Base-by-base conservation (phyloP, 2,888 invertebrate species). In the Eurytoma californica region DNA sequence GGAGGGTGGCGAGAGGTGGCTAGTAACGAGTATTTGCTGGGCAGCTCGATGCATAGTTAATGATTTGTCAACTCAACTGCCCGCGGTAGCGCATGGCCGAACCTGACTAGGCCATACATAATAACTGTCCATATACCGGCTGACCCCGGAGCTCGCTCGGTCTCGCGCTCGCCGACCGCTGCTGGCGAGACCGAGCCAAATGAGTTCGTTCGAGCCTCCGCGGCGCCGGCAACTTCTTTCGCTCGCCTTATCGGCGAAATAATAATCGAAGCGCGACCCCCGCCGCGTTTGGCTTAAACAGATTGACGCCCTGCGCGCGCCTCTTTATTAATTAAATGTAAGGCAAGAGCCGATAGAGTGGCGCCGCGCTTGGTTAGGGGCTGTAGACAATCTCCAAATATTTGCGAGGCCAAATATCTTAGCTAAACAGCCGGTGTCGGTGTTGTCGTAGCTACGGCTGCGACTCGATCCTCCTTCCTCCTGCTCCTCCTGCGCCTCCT, bases 11-110 rank as follows among this genome's bases (percentile, higher is more conserved):
- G 76, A 80, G 76, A 80, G 80, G 74, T 72, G 39, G 86, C 86
- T 86, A 85, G 88, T 90, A 90, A 90, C 89, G 90, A 90, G 90
- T 90, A 90, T 90, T 90, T 90, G 89, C 90, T 87, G 88, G 89
- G 86, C 86, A 85, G 88, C 88, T 89, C 88, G 90, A 90, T 89
- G 90, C 90, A 90, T 90, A 89, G 90, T 89, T 90, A 89, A 90
- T 90, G 90, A 90, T 90, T 89, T 89, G 90, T 90, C 90, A 90
- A 90, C 89, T 83, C 81, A 87, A 85, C 85, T 85, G 85, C 85
- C 87, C 83, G 82, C 85, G 86, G 61, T 13, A 63, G 47, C 28
- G 63, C 28, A 13, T n/a, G 85, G 85, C 85, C 83, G 86, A 86
- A 86, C 87, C 86, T 16, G 86, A 88, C 89, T 87, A 87, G 87